Conservation (phyloP, 2,797 vertebrate species). For the Cryptoblepharus egeriae region DNA sequence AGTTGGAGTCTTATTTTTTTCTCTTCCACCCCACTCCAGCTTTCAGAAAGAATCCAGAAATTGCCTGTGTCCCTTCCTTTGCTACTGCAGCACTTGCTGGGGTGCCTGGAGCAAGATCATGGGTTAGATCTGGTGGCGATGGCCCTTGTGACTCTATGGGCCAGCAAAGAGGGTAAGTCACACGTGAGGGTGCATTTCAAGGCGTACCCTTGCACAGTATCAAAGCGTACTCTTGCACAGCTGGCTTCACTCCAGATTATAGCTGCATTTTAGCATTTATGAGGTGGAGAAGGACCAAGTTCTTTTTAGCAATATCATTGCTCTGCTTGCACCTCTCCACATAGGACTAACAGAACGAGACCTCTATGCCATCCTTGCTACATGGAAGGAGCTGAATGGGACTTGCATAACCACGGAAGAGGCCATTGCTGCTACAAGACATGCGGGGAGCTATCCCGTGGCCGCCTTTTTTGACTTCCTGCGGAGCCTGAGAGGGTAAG, state of each 20-base stretch:
- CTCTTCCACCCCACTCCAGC: conserved; percentile 31
- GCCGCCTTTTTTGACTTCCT: conserved; percentile 80
- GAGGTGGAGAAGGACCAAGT: neutral
- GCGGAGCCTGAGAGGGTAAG: conserved; percentile 73
- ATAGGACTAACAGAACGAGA: conserved; percentile 85
- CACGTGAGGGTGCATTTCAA: neutral
- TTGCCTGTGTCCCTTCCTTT: conserved; percentile 81
- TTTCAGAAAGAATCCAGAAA: conserved; percentile 70
- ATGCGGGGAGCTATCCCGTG: conserved; percentile 78
- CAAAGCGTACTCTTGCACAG: rapidly evolving
- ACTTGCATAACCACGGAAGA: conserved; percentile 73
- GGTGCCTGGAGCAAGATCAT: conserved; percentile 80
- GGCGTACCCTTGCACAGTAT: too few relatives aligned
- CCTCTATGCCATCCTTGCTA: conserved; percentile 82
- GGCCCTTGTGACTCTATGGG: conserved; percentile 77
- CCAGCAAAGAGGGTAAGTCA: conserved; percentile 79
- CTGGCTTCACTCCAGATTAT: neutral
- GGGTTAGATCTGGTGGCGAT: conserved; percentile 72
- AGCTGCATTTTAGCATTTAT: too few relatives aligned
- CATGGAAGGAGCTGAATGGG: conserved; percentile 63
- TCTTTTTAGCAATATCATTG: neutral
- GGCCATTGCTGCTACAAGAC: conserved; percentile 70
- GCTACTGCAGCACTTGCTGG: conserved; percentile 81
- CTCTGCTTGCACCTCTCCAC: neutral
- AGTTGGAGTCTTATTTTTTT: neutral